These are phyloP conservation scores for Eulimnadia texana DNA, from an alignment of 1,140 invertebrate genomes.

Conservation along the genomic window DNA sequence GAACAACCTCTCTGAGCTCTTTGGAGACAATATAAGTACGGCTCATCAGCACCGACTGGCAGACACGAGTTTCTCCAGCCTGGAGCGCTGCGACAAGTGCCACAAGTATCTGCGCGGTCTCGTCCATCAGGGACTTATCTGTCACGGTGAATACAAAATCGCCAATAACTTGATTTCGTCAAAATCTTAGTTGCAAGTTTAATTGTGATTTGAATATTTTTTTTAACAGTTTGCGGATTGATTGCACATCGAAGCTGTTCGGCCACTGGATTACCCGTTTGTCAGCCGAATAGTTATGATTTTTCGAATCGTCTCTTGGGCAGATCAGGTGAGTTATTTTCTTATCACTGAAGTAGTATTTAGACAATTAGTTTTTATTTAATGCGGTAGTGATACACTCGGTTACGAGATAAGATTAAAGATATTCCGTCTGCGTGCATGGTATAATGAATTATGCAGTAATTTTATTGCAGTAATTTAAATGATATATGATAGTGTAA, in stretches of 20 bases:
- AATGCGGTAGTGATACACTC: conserved; percentile 16
- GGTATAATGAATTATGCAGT: too few species aligned
- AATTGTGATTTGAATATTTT: too few species aligned
- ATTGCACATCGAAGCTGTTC: conserved; percentile 55
- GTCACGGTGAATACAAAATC: conserved; percentile 42
- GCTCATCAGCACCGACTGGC: conserved; percentile 37
- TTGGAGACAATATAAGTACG: conserved; percentile 8
- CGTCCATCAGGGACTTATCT: conserved; percentile 55
- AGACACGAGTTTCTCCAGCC: conserved; percentile 49
- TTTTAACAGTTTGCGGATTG: conserved; percentile 48
- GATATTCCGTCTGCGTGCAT: too few species aligned
- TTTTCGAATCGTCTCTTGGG: background rate
- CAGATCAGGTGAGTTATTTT: background rate
- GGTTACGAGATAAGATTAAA: too few species aligned
- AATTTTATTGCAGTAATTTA: too few species aligned
- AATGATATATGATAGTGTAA: too few species aligned
- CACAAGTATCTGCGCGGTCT: conserved; percentile 55
- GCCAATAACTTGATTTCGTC: too few species aligned
- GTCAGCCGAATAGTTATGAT: conserved; percentile 24
- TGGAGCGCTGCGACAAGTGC: conserved; percentile 59
- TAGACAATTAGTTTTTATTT: background rate
- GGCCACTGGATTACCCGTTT: conserved; percentile 42
- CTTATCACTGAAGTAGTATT: background rate
- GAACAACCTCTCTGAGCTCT: conserved; percentile 21
- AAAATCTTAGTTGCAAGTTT: too few species aligned